Base-by-base conservation (phyloP, 2,113 vertebrate species). In the Caloenas nicobarica region DNA sequence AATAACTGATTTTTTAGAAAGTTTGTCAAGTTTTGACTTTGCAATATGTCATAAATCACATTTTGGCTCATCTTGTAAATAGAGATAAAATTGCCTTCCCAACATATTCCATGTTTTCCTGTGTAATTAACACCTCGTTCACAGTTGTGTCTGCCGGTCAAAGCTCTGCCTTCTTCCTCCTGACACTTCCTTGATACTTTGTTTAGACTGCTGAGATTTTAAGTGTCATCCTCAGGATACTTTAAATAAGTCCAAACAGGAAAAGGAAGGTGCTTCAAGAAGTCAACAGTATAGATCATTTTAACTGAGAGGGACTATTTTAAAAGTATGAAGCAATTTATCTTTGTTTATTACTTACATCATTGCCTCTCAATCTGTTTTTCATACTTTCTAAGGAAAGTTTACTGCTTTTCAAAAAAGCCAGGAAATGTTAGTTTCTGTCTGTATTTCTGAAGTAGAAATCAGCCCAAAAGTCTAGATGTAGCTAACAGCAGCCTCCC, bases 71-170 rank as follows among this genome's bases (percentile, higher is more conserved):
- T 87, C 87, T 94, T 93, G 89, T 97, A 96, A 96, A 95, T 96
- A 96, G 95, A 96, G 90, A 89, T 94, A 95, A 93, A 95, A 71
- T 89, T 93, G 91, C 82, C 89, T 96, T 97, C 93, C 87, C 91
- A 83, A 85, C 33, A 29, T 87, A 89, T 96, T 96, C 77, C 57
- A 33, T 97, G 96, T 98, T 97, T 97, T 97, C 95, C 96, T 98
- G 96, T 97, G 97, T 98, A 98, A 98, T 98, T 98, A 97, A 98
- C 96, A 98, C 97, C 97, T 97, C 40, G 2, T 91, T 96, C 97
- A 60, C 97, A 98, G 97, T 86, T 98, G 98, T 84, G 87, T 60
- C 84, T 97, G 97, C 94, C 98, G 93, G 26, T 98, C 97, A 98
- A 93, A 88, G 36, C 71, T 34, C 61, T 91, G 90, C 93, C 95